Evolutionary conservation across 2,888 invertebrate species (phyloP), one percentile per base, ranked within the genome.

Genomic region (Tiphia femorata): DNA sequence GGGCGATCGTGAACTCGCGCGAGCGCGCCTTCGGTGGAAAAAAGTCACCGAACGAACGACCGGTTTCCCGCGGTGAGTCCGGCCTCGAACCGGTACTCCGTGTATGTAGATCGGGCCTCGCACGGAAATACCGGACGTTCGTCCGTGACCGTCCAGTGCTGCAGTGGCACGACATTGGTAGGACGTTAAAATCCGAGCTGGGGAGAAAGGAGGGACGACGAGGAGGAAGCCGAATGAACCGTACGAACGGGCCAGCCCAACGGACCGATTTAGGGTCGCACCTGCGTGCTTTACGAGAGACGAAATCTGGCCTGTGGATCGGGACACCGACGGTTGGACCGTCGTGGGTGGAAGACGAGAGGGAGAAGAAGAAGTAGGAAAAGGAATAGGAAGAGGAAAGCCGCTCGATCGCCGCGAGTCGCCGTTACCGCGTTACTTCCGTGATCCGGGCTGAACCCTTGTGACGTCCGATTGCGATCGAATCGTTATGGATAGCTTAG

Each of bases 81-180:
- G 21, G 48, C 49, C n/a, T 35, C 20, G 47, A 65, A 65, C 68
- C 69, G 60, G 68, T 65, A 68, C 59, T 65, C 46, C 19, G 56
- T 25, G 49, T 58, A 68, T 59, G 62, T 65, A 58, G 63, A 63
- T 60, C 53, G 53, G 17, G n/a, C n/a, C 10, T 16, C 40, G 44
- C 25, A 43, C 37, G 49, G 51, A 52, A 46, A 62, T 62, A 47
- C 60, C 52, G 56, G 49, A 54, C 33, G n/a, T 27, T 35, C 29
- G 37, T 25, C 20, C 51, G 29, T 38, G 23, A 46, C 30, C 35
- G 30, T 44, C 54, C 29, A 48, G 16, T n/a, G n/a, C n/a, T n/a
- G n/a, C n/a, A n/a, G n/a, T n/a, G n/a, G n/a, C 33, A 33, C 62
- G 52, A 57, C 57, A 68, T 64, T 57, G 62, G 50, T 58, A 38